Base-by-base conservation (phyloP, 2,113 vertebrate species). In the Corydoras sp. region DNA sequence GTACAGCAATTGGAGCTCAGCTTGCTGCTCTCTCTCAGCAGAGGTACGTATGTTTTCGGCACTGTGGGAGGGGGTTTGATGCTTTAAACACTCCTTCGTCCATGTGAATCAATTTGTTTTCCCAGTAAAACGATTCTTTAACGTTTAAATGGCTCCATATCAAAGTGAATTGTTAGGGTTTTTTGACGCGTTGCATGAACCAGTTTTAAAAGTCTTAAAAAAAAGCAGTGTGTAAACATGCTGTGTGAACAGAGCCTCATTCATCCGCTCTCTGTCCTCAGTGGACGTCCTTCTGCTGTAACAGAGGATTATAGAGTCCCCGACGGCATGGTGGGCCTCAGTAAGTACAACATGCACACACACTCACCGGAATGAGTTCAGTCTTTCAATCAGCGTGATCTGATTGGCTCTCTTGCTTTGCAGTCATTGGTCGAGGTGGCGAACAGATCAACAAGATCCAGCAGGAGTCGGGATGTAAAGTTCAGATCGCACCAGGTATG, bases 391-490 rank as follows among this genome's bases (percentile, higher is more conserved):
- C 7, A 43, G 18, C 1, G 35, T 43, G 35, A 43, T 43, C 35
- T 43, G 35, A 43, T 43, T 43, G 35, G 35, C 35, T 43, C 35
- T 43, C 35, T 43, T 43, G 73, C 64, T 60, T 50, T 62, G 0
- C 80, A 96, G 95, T 98, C 65, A 98, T 98, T 9, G 95, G 95
- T 64, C 85, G 94, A 60, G 95, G 95, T 4, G 95, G 95, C 0
- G 95, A 98, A 73, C 95, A 98, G 80, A 97, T 98, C 51, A 96
- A 95, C 80, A 97, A 96, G 87, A 96, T 98, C 78, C 95, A 98
- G 77, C 93, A 95, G 75, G 95, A 98, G 3, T 97, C 95, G 0
- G 95, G 94, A 32, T 98, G 95, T 85, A 98, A 98, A 82, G 94
- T 96, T 71, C 95, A 97, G 87, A 95, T 97, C 60, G 94, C 95